Conservation (phyloP, 2,888 invertebrate species). For the Automeris io region DNA sequence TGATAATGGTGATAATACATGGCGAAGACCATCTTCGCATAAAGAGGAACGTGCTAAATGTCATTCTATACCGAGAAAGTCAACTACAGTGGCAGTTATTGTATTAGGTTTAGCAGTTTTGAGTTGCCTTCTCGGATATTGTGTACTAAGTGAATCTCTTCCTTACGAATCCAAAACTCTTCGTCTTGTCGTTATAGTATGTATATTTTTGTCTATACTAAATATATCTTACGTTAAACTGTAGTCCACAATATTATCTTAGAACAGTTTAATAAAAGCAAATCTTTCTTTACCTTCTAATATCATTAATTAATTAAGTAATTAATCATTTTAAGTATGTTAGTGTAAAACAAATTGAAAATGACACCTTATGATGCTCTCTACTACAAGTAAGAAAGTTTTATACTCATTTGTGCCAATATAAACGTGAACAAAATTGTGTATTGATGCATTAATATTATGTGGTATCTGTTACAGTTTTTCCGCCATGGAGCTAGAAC, state of each 20-base stretch:
- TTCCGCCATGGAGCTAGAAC: slow-evolving; percentile 91
- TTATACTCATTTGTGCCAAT: too few relatives aligned
- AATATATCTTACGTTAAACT: too few relatives aligned
- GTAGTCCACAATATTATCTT: too few relatives aligned
- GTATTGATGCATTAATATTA: too few relatives aligned
- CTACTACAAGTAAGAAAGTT: too few relatives aligned
- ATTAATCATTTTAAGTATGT: neutral
- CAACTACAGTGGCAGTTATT: slow-evolving; percentile 56
- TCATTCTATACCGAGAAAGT: slow-evolving; percentile 49
- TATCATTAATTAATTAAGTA: neutral
- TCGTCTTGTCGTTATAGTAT: slow-evolving; percentile 59
- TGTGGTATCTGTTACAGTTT: slow-evolving; percentile 73
- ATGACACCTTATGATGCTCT: neutral
- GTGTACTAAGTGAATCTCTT: slow-evolving; percentile 62
- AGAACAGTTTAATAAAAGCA: too few relatives aligned
- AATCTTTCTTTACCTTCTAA: neutral
- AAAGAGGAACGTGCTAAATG: slow-evolving; percentile 41
- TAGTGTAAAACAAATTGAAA: neutral
- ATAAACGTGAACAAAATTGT: too few relatives aligned
- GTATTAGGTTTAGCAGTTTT: slow-evolving; percentile 64
- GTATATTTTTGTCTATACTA: too few relatives aligned
- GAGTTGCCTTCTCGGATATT: slow-evolving; percentile 68
- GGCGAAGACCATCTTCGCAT: slow-evolving; percentile 48
- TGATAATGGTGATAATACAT: slow-evolving; percentile 60
- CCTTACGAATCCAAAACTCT: slow-evolving; percentile 68